phyloP scores from a whole-genome alignment of 1,140 invertebrate genomes.

The Drosophila micromelanica region DNA sequence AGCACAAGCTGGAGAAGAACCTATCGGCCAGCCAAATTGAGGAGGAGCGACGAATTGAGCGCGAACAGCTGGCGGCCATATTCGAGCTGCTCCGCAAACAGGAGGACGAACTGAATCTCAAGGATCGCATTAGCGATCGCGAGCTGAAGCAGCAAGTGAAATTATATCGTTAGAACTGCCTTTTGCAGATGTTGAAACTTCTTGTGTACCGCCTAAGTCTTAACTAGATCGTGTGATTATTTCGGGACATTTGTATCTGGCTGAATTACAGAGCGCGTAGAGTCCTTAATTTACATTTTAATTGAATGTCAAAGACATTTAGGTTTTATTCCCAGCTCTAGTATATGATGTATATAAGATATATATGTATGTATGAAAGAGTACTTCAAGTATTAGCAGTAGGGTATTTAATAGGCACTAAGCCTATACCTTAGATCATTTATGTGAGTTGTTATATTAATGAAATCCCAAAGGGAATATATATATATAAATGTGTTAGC shows the following conservation, averaged over 20 bases:
- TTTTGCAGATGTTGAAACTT: neutral
- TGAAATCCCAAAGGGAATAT: neutral
- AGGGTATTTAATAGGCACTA: too few relatives aligned
- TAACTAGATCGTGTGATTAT: conserved; percentile 27
- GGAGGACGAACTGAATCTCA: conserved; percentile 74
- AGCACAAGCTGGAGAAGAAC: conserved; percentile 67
- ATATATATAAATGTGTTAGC: neutral
- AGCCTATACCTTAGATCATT: neutral
- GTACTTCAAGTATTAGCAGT: conserved; percentile 23
- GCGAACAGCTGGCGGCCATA: conserved; percentile 75
- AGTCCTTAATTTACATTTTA: conserved; percentile 8
- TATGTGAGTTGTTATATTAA: conserved; percentile 1
- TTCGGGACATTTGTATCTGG: neutral
- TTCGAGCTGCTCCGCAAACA: conserved; percentile 76
- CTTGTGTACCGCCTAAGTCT: neutral
- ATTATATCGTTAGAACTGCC: conserved; percentile 61
- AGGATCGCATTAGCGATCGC: conserved; percentile 73
- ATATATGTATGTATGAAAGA: neutral
- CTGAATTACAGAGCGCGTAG: neutral
- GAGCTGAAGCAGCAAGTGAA: conserved; percentile 75
- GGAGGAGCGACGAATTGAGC: conserved; percentile 76
- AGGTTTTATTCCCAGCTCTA: conserved; percentile 16
- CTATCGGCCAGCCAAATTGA: conserved; percentile 67
- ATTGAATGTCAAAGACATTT: conserved; percentile 1
- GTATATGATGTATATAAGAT: conserved; percentile 19